Percentiles rank a stretch among this genome's conserved stretches.
phyloP scores from a whole-genome alignment of 2,888 invertebrate species.

The Ormyrus nitidulus region DNA sequence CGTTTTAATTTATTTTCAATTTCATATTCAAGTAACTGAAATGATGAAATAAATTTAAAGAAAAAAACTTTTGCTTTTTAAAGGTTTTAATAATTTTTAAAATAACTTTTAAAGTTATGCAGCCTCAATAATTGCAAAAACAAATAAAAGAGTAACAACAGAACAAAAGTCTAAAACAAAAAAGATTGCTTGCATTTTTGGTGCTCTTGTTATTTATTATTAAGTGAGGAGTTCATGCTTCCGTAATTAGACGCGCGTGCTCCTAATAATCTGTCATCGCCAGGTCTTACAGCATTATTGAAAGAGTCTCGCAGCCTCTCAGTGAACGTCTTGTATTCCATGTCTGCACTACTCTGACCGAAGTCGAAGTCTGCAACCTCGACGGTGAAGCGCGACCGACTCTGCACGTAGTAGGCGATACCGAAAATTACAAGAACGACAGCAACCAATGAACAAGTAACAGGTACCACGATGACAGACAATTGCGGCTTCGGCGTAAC shows the following conservation, averaged over 20 bases:
- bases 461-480: constrained; percentile 92
- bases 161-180: constrained; percentile 24
- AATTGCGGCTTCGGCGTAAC: constrained; percentile 88
- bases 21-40: too few relatives aligned
- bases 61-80: too few relatives aligned
- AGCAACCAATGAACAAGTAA: constrained; percentile 87
- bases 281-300: constrained; percentile 78
- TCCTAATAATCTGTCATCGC: constrained; percentile 64
- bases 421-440: constrained; percentile 91
- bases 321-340: constrained; percentile 91
- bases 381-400: constrained; percentile 85
- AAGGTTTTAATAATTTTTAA: neutral
- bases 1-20: too few relatives aligned
- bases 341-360: constrained; percentile 85
- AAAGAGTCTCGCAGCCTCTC: constrained; percentile 89
- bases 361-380: constrained; percentile 96
- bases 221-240: constrained; percentile 69
- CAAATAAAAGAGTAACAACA: neutral
- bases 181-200: constrained; percentile 53
- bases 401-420: constrained; percentile 90
- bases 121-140: constrained; percentile 13
- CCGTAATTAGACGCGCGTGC: constrained; percentile 69
- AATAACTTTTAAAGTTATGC: neutral
- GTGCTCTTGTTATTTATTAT: constrained; percentile 33
- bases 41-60: neutral